These are phyloP conservation scores for Crotalus helleri DNA, from an alignment of 2,113 vertebrate species.

Conservation along the genomic window DNA sequence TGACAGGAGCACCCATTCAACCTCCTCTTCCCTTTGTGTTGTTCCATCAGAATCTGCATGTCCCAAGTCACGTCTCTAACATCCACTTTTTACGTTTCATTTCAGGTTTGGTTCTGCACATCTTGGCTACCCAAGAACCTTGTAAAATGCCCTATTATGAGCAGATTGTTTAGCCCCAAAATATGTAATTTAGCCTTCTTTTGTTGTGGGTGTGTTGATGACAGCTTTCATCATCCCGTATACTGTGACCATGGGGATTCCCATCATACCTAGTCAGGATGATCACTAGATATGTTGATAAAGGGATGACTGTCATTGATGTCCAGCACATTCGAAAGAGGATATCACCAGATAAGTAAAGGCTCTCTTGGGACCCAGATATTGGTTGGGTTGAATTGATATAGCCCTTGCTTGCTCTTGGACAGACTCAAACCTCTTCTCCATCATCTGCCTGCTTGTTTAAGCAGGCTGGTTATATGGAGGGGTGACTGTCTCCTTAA, in stretches of 20 bases:
- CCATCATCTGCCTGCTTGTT: neutral
- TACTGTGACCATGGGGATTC: neutral
- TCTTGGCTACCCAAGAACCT: neutral
- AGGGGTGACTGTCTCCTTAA: neutral
- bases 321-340: neutral
- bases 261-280: neutral
- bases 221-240: neutral
- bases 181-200: neutral
- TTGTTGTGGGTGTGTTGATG: neutral
- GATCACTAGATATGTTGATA: neutral
- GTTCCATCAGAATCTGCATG: neutral
- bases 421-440: neutral
- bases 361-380: neutral
- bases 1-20: neutral
- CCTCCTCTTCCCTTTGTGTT: neutral
- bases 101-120: neutral
- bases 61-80: neutral
- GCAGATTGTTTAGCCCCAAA: neutral
- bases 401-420: neutral
- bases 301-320: neutral
- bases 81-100: neutral
- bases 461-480: neutral
- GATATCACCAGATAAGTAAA: neutral
- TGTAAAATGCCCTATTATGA: neutral
- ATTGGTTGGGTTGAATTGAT: neutral